Conservation (phyloP, 2,113 vertebrate species). For the Struthio camelus region DNA sequence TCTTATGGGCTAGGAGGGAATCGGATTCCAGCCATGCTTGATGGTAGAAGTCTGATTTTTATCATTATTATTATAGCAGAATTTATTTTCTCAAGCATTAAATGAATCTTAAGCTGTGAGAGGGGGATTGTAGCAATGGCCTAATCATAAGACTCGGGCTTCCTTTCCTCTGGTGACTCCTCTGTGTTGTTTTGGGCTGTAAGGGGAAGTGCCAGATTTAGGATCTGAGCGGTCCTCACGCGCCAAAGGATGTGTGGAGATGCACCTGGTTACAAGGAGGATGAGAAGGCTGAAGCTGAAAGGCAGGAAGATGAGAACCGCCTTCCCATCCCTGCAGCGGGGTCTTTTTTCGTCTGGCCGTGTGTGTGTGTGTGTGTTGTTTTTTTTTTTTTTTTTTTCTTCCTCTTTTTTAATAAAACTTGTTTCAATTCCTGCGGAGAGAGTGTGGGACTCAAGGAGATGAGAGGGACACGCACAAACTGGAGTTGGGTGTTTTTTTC, state of each 20-base stretch:
- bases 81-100: constrained; percentile 64
- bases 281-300: constrained; percentile 39
- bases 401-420: constrained; percentile 15
- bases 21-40: constrained; percentile 36
- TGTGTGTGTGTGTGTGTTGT: constrained; percentile 44
- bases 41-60: constrained; percentile 52
- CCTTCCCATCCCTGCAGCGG: constrained; percentile 26
- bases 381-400: neutral
- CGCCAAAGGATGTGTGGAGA: neutral
- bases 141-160: constrained; percentile 21
- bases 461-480: constrained; percentile 13
- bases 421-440: constrained; percentile 53
- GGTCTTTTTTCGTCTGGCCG: constrained; percentile 44
- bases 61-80: constrained; percentile 11
- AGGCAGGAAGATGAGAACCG: constrained; percentile 23
- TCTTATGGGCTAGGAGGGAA: constrained; percentile 3
- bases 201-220: constrained; percentile 26
- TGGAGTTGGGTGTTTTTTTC: constrained; percentile 4
- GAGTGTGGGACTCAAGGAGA: constrained; percentile 55
- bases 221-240: neutral
- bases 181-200: neutral
- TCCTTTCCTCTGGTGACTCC: constrained; percentile 50
- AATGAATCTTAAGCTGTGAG: constrained; percentile 34
- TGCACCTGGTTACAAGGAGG: neutral
- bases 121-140: neutral